phyloP scores from a whole-genome alignment of 2,888 invertebrate species.

The Automeris io region DNA sequence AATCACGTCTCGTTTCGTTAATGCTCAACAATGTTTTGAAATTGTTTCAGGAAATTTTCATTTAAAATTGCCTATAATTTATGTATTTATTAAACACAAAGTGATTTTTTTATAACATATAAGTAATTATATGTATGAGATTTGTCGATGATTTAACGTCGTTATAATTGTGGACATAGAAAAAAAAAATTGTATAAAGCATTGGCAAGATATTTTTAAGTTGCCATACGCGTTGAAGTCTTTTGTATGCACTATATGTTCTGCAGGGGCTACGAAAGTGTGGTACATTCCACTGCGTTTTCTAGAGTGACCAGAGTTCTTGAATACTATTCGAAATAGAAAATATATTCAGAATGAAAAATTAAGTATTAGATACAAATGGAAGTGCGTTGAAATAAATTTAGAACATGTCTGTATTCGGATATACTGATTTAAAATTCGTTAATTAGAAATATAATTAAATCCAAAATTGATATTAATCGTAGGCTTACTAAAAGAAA shows the following conservation, averaged over 20 bases:
- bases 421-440: no score
- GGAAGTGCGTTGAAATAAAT: neutral
- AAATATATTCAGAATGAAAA: neutral
- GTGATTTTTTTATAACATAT: no score
- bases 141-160: no score
- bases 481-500: no score
- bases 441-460: no score
- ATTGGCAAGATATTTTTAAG: no score
- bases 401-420: neutral
- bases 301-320: constrained; percentile 17
- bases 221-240: constrained; percentile 50
- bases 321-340: neutral
- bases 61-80: no score
- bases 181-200: no score
- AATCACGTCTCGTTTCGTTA: constrained; percentile 39
- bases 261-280: constrained; percentile 28
- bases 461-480: no score
- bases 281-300: constrained; percentile 28
- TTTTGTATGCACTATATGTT: constrained; percentile 47
- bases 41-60: constrained; percentile 28
- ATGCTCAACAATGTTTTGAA: constrained; percentile 36
- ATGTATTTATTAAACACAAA: no score
- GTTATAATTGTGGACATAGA: no score
- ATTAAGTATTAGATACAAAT: neutral
- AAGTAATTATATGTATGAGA: no score